These are phyloP conservation scores for Caenorhabditis sp. DNA, from an alignment of 2,888 invertebrate species.

Conservation along the genomic window DNA sequence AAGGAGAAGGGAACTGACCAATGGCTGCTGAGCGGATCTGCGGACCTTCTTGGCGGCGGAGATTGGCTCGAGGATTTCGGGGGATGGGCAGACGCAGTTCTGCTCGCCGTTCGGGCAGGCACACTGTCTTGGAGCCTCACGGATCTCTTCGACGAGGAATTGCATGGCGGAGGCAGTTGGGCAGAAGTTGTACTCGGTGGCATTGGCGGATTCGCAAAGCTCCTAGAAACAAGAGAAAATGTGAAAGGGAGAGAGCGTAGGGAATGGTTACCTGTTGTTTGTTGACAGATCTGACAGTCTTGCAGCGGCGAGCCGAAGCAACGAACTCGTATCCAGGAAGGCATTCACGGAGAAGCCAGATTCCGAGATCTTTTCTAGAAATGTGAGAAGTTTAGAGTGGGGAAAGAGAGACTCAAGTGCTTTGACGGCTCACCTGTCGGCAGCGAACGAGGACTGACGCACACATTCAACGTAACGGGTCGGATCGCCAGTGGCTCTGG, in stretches of 20 bases:
- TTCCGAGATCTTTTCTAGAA: conserved; percentile 81
- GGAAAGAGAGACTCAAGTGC: conserved; percentile 17
- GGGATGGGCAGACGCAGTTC: conserved; percentile 79
- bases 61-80: conserved; percentile 81
- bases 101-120: conserved; percentile 80
- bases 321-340: conserved; percentile 81
- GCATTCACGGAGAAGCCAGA: conserved; percentile 82
- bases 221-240: conserved; percentile 41
- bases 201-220: conserved; percentile 79
- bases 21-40: conserved; percentile 66
- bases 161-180: conserved; percentile 71
- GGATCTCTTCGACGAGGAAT: conserved; percentile 78
- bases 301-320: conserved; percentile 79
- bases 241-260: background rate
- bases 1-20: background rate
- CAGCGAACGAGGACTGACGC: conserved; percentile 74
- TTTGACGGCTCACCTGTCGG: conserved; percentile 73
- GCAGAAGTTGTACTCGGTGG: conserved; percentile 80
- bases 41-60: conserved; percentile 70
- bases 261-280: conserved; percentile 73
- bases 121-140: conserved; percentile 79
- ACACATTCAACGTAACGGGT: conserved; percentile 81
- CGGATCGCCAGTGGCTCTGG: conserved; percentile 80
- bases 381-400: conserved; percentile 29
- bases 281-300: conserved; percentile 77